A percentile compares a stretch with the other conserved stretches of the same genome.
Conservation (phyloP, 92 coral and sea anemone species). For the Diadumene lineata region DNA sequence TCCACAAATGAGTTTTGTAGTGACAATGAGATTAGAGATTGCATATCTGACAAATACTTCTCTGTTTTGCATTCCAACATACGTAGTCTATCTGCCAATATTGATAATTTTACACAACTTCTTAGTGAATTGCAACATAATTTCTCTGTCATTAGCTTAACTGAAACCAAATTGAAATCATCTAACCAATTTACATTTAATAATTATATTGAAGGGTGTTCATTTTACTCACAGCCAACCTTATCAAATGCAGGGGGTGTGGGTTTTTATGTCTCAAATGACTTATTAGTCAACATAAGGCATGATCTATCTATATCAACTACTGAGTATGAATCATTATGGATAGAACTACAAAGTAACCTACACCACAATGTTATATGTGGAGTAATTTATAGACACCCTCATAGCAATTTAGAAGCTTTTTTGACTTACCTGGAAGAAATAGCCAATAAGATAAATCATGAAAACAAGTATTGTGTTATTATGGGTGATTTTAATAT, state of each 20-base stretch:
- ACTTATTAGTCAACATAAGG: slow-evolving; percentile 11
- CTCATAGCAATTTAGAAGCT: slow-evolving; percentile 27
- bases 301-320: slow-evolving; percentile 17
- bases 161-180: slow-evolving; percentile 29
- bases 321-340: slow-evolving; percentile 46
- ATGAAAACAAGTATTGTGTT: too few species aligned
- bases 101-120: too few species aligned
- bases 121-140: too few species aligned
- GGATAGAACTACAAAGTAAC: slow-evolving; percentile 46
- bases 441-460: too few species aligned
- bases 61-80: too few species aligned
- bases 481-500: too few species aligned
- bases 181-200: slow-evolving; percentile 10
- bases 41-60: too few species aligned
- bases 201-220: slow-evolving; percentile 28
- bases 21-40: too few species aligned
- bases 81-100: too few species aligned
- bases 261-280: slow-evolving; percentile 34
- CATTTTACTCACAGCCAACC: slow-evolving; percentile 46
- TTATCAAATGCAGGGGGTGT: slow-evolving; percentile 43
- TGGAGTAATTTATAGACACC: slow-evolving; percentile 58
- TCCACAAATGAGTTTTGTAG: too few species aligned
- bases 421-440: slow-evolving; percentile 36
- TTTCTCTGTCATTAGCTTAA: too few species aligned
- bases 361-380: slow-evolving; percentile 43